These are phyloP conservation scores for Psylliodes chrysocephalus DNA, from an alignment of 2,888 invertebrate genomes.

Conservation along the genomic window DNA sequence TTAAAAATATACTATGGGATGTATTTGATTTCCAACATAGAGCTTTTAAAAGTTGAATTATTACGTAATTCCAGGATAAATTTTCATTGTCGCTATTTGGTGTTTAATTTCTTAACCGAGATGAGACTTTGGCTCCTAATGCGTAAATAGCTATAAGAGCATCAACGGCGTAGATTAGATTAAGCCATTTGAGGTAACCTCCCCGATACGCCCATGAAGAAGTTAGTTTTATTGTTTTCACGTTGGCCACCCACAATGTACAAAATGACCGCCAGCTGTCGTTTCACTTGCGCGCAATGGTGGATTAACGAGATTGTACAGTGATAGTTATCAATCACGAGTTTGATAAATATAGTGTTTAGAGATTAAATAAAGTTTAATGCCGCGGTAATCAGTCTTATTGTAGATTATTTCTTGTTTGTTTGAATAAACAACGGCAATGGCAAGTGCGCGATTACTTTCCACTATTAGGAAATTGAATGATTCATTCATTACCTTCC, in stretches of 20 bases:
- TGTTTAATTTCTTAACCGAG: too few relatives aligned
- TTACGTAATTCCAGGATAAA: too few relatives aligned
- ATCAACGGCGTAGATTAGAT: too few relatives aligned
- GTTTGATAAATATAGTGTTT: slow-evolving; percentile 38
- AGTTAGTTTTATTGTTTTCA: slow-evolving; percentile 25
- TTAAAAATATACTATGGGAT: too few relatives aligned
- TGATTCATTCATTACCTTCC: neutral
- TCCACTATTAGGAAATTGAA: neutral
- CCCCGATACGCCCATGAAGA: neutral
- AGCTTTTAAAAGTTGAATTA: too few relatives aligned
- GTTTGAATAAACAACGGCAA: neutral
- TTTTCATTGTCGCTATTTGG: too few relatives aligned
- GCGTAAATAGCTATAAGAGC: too few relatives aligned
- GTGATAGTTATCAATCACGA: slow-evolving; percentile 43
- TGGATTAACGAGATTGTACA: slow-evolving; percentile 35
- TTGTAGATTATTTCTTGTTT: neutral
- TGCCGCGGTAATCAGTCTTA: slow-evolving; percentile 1
- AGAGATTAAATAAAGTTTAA: slow-evolving; percentile 18
- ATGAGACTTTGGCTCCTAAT: too few relatives aligned
- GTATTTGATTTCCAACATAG: too few relatives aligned
- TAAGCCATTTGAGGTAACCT: too few relatives aligned
- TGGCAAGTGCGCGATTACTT: neutral
- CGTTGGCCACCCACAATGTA: slow-evolving; percentile 39
- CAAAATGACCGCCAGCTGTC: slow-evolving; percentile 35
- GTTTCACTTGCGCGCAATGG: slow-evolving; percentile 40